Evolutionary conservation across 2,113 vertebrate species (phyloP).

Genomic region (Suricata suricatta): DNA sequence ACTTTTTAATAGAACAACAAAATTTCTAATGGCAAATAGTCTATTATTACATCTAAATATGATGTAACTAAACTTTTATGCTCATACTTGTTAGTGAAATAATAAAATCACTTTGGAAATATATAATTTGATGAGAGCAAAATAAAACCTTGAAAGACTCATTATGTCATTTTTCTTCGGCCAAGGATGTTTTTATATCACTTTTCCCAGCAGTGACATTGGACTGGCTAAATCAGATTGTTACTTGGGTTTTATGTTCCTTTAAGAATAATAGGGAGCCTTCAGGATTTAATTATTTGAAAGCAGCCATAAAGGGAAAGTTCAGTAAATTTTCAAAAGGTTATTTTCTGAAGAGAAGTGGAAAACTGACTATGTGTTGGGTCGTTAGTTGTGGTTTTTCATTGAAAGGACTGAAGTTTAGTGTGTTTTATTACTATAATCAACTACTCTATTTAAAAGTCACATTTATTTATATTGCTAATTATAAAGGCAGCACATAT

Average conservation of each 20-base stretch:
- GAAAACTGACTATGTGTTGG: neutral
- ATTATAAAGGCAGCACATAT: neutral
- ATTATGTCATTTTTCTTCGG: neutral
- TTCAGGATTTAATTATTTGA: constrained; percentile 25
- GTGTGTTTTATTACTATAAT: neutral
- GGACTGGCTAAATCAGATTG: neutral
- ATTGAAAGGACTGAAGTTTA: neutral
- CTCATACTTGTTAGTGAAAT: neutral
- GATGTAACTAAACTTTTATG: neutral
- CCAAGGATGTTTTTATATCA: neutral
- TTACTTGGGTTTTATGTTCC: neutral
- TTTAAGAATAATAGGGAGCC: neutral
- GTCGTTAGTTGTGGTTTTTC: neutral
- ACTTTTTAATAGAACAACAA: neutral
- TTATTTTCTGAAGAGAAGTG: neutral
- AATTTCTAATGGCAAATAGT: neutral
- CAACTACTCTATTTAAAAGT: neutral
- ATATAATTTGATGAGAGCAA: neutral
- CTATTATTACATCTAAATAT: constrained; percentile 22
- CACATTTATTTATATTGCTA: constrained; percentile 10
- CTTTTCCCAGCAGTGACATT: neutral
- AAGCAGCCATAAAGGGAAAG: neutral
- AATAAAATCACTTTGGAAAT: constrained; percentile 23
- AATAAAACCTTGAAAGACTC: constrained; percentile 4
- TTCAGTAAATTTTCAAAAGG: constrained; percentile 14